A percentile compares a stretch with the other conserved stretches of the same genome.
Evolutionary conservation across 2,888 invertebrate species (phyloP).

Genomic region (Tenthredo mesomela): DNA sequence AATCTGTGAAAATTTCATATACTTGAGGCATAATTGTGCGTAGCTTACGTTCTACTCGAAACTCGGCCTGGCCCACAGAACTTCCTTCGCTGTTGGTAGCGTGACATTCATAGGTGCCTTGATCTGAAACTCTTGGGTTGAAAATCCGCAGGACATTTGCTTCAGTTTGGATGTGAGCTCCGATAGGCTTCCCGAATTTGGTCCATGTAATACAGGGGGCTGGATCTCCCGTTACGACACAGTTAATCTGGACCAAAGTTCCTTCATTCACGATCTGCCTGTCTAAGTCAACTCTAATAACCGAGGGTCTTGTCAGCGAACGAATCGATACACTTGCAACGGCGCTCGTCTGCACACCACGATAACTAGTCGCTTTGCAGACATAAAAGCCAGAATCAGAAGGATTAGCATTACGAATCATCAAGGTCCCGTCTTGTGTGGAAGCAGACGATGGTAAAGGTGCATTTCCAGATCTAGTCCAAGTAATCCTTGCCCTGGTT

Average conservation of each 20-base stretch:
- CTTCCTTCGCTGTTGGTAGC: background rate
- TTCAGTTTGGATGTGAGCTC: background rate
- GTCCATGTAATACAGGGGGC: background rate
- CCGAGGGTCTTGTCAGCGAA: background rate
- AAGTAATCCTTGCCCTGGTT: background rate
- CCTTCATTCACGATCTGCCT: background rate
- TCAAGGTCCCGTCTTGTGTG: background rate
- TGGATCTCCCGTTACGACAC: slow-evolving; percentile 3
- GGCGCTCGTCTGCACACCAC: background rate
- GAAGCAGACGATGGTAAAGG: background rate
- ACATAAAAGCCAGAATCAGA: background rate
- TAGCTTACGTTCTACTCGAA: background rate
- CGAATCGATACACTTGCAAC: background rate
- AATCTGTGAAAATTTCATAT: background rate
- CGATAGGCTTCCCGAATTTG: background rate
- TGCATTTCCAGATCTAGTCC: background rate
- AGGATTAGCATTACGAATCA: background rate
- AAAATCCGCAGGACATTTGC: background rate
- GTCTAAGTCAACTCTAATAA: background rate
- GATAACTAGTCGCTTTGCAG: background rate
- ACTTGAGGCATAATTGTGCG: background rate
- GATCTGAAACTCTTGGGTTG: background rate
- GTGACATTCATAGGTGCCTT: background rate
- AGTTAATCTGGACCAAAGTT: background rate
- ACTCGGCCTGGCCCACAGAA: background rate